Base-by-base conservation (phyloP, 2,113 vertebrate species). In the Heloderma charlesbogerti region DNA sequence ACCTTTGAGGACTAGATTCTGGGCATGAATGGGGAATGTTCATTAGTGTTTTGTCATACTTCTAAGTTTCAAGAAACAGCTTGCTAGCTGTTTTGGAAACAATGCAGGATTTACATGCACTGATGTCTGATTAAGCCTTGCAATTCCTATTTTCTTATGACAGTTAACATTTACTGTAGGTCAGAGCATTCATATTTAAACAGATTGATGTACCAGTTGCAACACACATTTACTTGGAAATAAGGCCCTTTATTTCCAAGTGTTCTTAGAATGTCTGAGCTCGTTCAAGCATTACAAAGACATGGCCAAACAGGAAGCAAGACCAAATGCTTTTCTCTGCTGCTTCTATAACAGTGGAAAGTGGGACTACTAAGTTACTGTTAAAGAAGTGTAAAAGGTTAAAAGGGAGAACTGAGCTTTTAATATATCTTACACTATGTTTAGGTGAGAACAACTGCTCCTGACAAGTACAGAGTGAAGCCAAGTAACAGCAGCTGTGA, bases 391-490 rank as follows among this genome's bases (percentile, higher is more conserved):
- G 4, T 63, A 60, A n/a, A 57, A 37, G 1, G 8, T 81, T 51
- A 34, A 31, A 45, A 87, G 74, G 2, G 69, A 15, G 13, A 18
- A 85, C 1, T 4, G 6, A 43, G 66, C 4, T 88, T 1, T 82
- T 7, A 51, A 3, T 15, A 60, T 74, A 8, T n/a, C 6, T 92
- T 85, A 43, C 1, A 83, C 7, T 90, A 3, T 94, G 45, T 60
- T 74, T 95, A 99, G 99, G 99, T 99, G 27, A 98, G 99, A 95
- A 99, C 99, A 90, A 99, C 99, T 22, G 99, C 99, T 43, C 99
- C 99, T 31, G 99, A 99, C 94, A 99, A 99, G 94, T 99, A 99
- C 96, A 96, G 99, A 88, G 99, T 99, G 90, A 99, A 99, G 95
- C 99, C 99, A 69, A 99, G 99, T 92, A 99, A 98, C 95, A 99